Percentiles rank a stretch among this genome's conserved stretches.
Evolutionary conservation across 2,888 invertebrate species (phyloP).

Genomic region (Drepana falcataria): DNA sequence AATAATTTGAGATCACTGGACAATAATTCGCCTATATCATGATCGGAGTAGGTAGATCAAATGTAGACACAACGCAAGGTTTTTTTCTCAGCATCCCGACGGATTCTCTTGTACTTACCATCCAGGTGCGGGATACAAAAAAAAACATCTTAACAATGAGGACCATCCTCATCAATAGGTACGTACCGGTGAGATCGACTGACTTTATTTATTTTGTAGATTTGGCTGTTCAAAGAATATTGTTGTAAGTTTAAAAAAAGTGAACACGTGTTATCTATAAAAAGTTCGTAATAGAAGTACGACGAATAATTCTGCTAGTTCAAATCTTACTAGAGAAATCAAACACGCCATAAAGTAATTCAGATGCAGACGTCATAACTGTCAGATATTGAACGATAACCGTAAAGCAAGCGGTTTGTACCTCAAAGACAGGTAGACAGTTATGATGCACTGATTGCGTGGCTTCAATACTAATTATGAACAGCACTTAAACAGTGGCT

Average conservation of each 20-base stretch:
- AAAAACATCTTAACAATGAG: constrained; percentile 42
- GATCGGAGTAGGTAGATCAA: constrained; percentile 18
- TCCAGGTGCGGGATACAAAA: constrained; percentile 62
- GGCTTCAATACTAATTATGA: background rate
- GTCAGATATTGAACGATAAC: too few species aligned
- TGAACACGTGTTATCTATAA: background rate
- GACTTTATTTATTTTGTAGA: constrained; percentile 18
- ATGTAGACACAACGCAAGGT: constrained; percentile 14
- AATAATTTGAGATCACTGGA: constrained; percentile 76
- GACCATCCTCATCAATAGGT: constrained; percentile 33
- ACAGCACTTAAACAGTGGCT: background rate
- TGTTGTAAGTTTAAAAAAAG: background rate
- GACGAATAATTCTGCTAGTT: background rate
- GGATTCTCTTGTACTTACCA: constrained; percentile 30
- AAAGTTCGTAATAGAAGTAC: too few species aligned
- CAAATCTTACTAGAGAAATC: background rate
- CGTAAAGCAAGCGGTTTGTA: too few species aligned
- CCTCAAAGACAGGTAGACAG: too few species aligned
- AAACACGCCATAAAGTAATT: too few species aligned
- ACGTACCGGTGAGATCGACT: constrained; percentile 48
- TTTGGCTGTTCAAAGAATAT: background rate
- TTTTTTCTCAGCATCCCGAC: constrained; percentile 27
- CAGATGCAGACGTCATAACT: too few species aligned
- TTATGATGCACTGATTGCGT: too few species aligned
- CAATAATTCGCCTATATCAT: constrained; percentile 48